These are phyloP conservation scores for Aporrectodea caliginosa DNA, from an alignment of 1,140 invertebrate genomes.

Conservation along the genomic window DNA sequence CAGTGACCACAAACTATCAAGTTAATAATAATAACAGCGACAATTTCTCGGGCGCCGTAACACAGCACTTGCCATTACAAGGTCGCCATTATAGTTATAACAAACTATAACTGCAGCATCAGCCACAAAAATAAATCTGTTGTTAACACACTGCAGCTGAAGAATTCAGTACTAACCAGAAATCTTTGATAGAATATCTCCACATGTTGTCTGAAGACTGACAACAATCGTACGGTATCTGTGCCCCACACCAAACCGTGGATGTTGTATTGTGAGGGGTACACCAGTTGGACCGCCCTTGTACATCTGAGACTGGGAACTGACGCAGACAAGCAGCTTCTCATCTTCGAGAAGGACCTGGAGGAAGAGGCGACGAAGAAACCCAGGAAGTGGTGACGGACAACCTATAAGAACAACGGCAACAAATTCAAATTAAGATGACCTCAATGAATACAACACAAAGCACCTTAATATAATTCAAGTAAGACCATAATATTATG, in stretches of 20 bases:
- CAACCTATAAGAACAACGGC: conserved; percentile 34
- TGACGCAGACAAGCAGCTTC: conserved; percentile 68
- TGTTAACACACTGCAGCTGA: background rate
- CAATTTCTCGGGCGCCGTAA: no score
- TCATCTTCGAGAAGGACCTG: conserved; percentile 81
- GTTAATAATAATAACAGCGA: background rate
- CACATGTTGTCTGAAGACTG: conserved; percentile 69
- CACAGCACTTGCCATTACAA: no score
- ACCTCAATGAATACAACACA: no score
- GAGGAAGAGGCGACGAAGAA: conserved; percentile 76
- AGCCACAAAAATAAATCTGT: no score
- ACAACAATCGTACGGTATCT: conserved; percentile 67
- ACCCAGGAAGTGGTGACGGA: conserved; percentile 69
- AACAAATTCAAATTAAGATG: no score
- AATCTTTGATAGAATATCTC: conserved; percentile 61
- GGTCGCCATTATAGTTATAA: background rate
- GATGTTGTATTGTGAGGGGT: conserved; percentile 44
- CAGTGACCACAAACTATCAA: background rate
- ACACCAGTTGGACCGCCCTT: conserved; percentile 34
- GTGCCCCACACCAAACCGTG: conserved; percentile 58
- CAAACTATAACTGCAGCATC: background rate
- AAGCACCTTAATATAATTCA: no score
- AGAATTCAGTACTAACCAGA: conserved; percentile 54
- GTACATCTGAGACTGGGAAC: conserved; percentile 38
- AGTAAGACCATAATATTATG: no score